Evolutionary conservation across 2,797 vertebrate species (phyloP), one percentile per base, ranked within the genome.

Genomic region (Enteromius mattozi): DNA sequence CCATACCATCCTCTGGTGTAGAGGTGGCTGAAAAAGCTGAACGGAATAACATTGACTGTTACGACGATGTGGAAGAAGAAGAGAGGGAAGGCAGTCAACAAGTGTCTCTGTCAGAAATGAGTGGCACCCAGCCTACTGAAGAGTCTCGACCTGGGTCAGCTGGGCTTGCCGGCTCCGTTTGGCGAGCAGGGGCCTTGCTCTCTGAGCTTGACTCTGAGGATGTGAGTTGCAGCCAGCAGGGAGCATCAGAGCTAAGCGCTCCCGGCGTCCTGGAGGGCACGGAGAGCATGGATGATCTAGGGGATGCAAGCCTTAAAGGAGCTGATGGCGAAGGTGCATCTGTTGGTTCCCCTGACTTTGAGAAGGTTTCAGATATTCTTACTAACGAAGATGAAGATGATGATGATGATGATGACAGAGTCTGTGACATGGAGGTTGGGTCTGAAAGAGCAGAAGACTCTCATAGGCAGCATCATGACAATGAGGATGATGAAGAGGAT

Each of bases 141-240:
- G 95, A 95, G 80, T 96, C 95, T 54, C 92, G 91, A 16, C 95
- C 95, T 0, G 95, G 93, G 0, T 96, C 95, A 0, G 95, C 91
- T 6, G 94, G 95, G 49, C 90, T 85, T 2, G 78, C 88, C 0
- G 91, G 92, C 0, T 92, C 94, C 3, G 87, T 91, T 42, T 95
- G 94, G 93, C 89, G 93, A 51, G 93, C 92, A 0, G 81, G 93
- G 0, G 92, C 92, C 68, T 83, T 94, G 87, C 76, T 92, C 3
- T 94, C 94, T 1, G 94, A 95, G 89, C 89, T 95, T 76, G 95
- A 96, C 89, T 96, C 95, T 2, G 95, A 96, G 86, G 95, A 96
- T 13, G 94, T 95, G 1, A 96, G 95, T 21, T 94, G 93, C 74
- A 96, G 95, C 85, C 95, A 96, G 86, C 95, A 95, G 75, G 95